Base-by-base conservation (phyloP, 2,113 vertebrate genomes). In the Sorex fumeus region DNA sequence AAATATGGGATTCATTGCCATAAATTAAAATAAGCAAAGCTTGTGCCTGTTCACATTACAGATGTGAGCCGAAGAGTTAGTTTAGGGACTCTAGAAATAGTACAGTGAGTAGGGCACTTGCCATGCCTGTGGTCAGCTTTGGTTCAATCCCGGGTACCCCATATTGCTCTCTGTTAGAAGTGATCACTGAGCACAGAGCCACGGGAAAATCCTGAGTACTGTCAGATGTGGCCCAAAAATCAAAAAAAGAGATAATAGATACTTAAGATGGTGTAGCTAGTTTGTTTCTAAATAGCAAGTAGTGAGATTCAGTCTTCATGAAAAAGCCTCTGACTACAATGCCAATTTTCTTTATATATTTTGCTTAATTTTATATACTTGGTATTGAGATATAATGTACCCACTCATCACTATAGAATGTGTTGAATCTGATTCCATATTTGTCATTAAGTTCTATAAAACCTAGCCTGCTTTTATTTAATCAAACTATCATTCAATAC, bases 1-100 rank as follows among this genome's bases (percentile, higher is more conserved):
- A 47, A 75, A 91, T 36, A 60, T 91, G 90, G 76, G 72, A 94
- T 97, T 93, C 88, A 84, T 97, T 97, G 88, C 84, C 88, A 94
- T 95, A 94, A 88, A 95, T 94, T 97, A 94, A 40, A 95, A 70
- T 76, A 94, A 95, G 87, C 64, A 93, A 86, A 82, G 83, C 76
- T 96, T 96, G 75, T 84, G 96, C 91, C 93, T 87, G 40, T 96
- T 95, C 90, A n/a, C 84, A 84, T 60, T 90, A 86, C 78, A 71
- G 81, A 85, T 93, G 79, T 53, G 23, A 36, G n/a, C 95, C 95
- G 90, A 95, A 92, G 72, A 96, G 57, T 23, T 60, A 96, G 57
- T 23, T 60, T 60, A 60, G 57, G 57, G 57, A 2, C 57, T 60
- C 18, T 19, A 60, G 57, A 21, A 60, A 60, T 60, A 60, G 21